A percentile compares a stretch with the other conserved stretches of the same genome.
These are phyloP conservation scores for Hoplias malabaricus DNA, from an alignment of 2,113 vertebrate species.

Conservation along the genomic window DNA sequence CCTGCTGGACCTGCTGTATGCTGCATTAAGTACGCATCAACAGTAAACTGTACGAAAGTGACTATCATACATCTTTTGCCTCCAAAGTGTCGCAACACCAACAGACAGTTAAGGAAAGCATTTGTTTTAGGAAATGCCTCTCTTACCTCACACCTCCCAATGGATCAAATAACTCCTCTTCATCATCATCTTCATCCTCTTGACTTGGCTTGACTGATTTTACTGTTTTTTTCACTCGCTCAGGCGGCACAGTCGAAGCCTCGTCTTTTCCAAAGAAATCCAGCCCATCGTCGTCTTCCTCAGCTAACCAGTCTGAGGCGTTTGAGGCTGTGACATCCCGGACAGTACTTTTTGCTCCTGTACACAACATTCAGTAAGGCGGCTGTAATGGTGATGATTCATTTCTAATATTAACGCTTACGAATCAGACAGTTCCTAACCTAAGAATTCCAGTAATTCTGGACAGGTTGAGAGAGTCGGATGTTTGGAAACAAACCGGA, in stretches of 20 bases:
- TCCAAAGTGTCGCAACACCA: not conserved
- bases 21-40: not conserved
- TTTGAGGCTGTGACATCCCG: conserved; percentile 63
- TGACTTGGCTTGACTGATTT: no score
- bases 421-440: conserved; percentile 60
- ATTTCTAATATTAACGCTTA: not conserved
- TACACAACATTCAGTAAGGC: not conserved
- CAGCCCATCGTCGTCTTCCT: conserved; percentile 60
- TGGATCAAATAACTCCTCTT: conserved; percentile 78
- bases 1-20: not conserved
- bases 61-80: no score
- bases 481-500: conserved; percentile 76
- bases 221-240: conserved; percentile 52
- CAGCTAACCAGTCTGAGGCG: conserved; percentile 53
- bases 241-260: conserved; percentile 35
- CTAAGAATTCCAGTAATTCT: conserved; percentile 83
- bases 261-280: conserved; percentile 81
- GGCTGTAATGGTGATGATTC: conserved; percentile 2
- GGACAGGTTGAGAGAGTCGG: conserved; percentile 71
- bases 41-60: no score
- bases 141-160: conserved; percentile 79
- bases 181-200: conserved; percentile 61
- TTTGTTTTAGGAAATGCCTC: no score
- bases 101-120: not conserved
- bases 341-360: conserved; percentile 72